Conservation (phyloP, 2,888 invertebrate genomes). For the Rhabditoides inermis region DNA sequence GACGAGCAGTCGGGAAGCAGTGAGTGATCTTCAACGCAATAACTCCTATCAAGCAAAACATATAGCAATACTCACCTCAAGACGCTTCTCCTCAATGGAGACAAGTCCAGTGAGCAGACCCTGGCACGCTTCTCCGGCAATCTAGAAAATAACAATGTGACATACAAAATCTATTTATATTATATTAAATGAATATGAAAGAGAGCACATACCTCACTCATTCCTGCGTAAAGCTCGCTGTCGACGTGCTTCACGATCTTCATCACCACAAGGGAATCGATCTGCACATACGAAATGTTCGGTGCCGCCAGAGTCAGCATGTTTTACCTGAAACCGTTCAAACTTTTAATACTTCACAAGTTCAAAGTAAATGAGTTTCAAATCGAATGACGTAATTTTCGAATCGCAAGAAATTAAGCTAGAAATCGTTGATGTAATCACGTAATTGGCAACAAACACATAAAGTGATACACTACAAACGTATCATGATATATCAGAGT, state of each 20-base stretch:
- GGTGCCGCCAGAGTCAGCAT: conserved; percentile 11
- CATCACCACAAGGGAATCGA: conserved; percentile 47
- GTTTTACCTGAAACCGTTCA: neutral
- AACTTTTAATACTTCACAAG: too few species aligned
- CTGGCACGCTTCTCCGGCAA: conserved; percentile 49
- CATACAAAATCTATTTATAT: neutral
- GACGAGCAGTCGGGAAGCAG: conserved; percentile 50
- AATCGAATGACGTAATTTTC: too few species aligned
- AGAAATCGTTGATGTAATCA: too few species aligned
- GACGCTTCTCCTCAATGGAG: conserved; percentile 41
- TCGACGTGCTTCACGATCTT: conserved; percentile 52
- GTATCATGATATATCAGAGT: too few species aligned
- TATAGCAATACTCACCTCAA: too few species aligned
- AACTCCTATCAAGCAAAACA: too few species aligned
- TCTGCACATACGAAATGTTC: conserved; percentile 35
- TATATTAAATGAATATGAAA: neutral
- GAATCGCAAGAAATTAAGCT: too few species aligned
- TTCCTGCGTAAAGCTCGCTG: conserved; percentile 49
- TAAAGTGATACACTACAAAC: too few species aligned
- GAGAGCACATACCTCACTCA: conserved; percentile 37
- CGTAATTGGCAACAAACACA: too few species aligned
- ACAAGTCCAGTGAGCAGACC: conserved; percentile 51
- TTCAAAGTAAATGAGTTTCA: too few species aligned
- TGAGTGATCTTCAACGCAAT: too few species aligned
- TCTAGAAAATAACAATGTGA: conserved; percentile 9